phyloP scores from a whole-genome alignment of 2,113 vertebrate genomes.

The Condylura cristata region DNA sequence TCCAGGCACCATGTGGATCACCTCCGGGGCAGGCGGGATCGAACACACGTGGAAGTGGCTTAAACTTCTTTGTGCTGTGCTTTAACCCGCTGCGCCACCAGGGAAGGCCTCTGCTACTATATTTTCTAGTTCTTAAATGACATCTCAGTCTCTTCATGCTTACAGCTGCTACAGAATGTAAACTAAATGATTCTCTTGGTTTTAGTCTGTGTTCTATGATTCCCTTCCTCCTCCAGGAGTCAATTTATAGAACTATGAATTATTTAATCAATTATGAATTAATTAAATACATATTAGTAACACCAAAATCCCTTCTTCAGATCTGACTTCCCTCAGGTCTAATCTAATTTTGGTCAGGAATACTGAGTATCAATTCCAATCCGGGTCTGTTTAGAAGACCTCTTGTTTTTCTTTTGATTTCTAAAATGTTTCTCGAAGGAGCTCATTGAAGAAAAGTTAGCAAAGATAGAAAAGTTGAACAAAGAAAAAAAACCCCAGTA shows the following conservation, averaged over 20 bases:
- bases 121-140: conserved; percentile 56
- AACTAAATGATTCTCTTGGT: conserved; percentile 9
- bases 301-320: not conserved
- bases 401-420: not conserved
- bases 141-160: not conserved
- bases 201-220: not conserved
- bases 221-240: not conserved
- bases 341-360: conserved; percentile 48
- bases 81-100: too few species aligned
- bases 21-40: too few species aligned
- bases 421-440: conserved; percentile 41
- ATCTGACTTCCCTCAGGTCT: not conserved
- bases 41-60: too few species aligned
- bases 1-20: too few species aligned
- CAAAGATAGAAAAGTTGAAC: not conserved
- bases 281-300: not conserved
- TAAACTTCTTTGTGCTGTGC: too few species aligned
- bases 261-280: conserved; percentile 13
- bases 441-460: conserved; percentile 5
- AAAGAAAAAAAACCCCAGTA: not conserved
- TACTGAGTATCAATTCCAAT: conserved; percentile 12
- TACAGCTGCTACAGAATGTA: not conserved
- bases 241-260: not conserved
- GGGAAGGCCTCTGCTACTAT: too few species aligned
- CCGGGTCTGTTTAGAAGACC: conserved; percentile 26